These are phyloP conservation scores for Meandrusa payeni DNA, from an alignment of 2,888 invertebrate species.

Conservation along the genomic window DNA sequence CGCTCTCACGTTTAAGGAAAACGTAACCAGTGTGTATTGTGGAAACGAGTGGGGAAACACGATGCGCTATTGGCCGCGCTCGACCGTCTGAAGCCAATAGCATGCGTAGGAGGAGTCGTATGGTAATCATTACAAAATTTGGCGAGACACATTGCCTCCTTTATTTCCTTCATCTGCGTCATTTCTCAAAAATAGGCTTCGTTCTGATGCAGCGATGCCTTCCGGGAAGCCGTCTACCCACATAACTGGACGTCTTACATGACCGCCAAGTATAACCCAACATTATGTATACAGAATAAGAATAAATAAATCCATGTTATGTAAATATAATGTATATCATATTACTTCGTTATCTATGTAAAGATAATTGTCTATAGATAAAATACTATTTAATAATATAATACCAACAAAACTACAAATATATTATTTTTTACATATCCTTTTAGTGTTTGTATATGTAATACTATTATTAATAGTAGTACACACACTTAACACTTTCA, in stretches of 20 bases:
- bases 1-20: constrained; percentile 54
- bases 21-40: constrained; percentile 53
- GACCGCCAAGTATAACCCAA: no score
- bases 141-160: constrained; percentile 54
- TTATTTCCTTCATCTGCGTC: constrained; percentile 36
- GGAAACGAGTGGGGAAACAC: constrained; percentile 61
- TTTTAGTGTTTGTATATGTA: no score
- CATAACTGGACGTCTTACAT: constrained; percentile 4
- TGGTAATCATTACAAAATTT: constrained; percentile 58
- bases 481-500: no score
- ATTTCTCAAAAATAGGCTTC: constrained; percentile 24
- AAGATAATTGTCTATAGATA: no score
- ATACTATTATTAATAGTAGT: no score
- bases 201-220: constrained; percentile 1
- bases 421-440: no score
- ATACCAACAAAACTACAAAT: no score
- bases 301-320: no score
- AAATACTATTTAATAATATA: no score
- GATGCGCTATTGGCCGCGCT: constrained; percentile 66
- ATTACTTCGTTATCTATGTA: no score
- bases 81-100: constrained; percentile 63
- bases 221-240: neutral
- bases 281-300: no score
- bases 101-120: constrained; percentile 67
- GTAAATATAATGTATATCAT: no score